A percentile compares a stretch with the other conserved stretches of the same genome.
phyloP scores from a whole-genome alignment of 2,113 vertebrate species.

The Tonatia bakeri region DNA sequence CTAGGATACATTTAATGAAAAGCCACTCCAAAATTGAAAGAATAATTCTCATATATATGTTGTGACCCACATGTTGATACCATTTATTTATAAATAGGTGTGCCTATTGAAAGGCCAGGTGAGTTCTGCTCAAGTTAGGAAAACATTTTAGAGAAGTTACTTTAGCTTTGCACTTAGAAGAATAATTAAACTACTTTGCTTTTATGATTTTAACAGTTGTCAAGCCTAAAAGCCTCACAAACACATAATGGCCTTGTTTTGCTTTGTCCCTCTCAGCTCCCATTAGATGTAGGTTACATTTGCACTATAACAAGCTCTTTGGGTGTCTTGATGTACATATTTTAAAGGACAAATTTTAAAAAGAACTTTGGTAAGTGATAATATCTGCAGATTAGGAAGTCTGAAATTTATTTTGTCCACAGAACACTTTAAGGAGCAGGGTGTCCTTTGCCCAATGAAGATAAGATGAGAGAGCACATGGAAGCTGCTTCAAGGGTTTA shows the following conservation, averaged over 20 bases:
- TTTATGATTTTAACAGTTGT: constrained; percentile 7
- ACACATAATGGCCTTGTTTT: not conserved
- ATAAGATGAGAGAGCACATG: not conserved
- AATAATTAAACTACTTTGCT: constrained; percentile 31
- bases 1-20: constrained; percentile 53
- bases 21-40: constrained; percentile 52
- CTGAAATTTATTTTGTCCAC: not conserved
- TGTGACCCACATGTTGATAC: constrained; percentile 40
- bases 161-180: constrained; percentile 1
- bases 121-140: constrained; percentile 3
- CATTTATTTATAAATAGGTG: constrained; percentile 38
- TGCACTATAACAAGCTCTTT: not conserved
- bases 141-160: not conserved
- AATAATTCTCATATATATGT: constrained; percentile 44
- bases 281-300: constrained; percentile 33
- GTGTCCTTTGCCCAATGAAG: not conserved
- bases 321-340: not conserved
- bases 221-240: constrained; percentile 26
- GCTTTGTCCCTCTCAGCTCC: not conserved
- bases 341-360: not conserved
- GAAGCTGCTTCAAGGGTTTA: not conserved
- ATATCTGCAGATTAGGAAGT: not conserved
- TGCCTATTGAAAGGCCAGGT: not conserved
- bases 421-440: not conserved
- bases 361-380: not conserved